phyloP scores from a whole-genome alignment of 2,113 vertebrate genomes.

The Jaculus jaculus region DNA sequence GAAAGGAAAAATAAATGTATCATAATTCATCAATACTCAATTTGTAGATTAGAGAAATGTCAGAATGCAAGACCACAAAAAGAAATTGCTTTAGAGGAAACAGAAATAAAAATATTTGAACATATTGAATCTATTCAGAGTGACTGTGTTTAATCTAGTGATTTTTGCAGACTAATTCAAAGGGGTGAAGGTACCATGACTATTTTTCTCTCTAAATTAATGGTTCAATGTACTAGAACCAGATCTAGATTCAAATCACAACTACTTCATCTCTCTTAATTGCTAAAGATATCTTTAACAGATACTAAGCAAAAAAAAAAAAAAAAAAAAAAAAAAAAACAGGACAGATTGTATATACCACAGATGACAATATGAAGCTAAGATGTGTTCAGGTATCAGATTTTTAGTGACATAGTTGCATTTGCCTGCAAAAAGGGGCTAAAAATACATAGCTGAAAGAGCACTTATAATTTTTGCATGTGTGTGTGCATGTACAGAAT shows the following conservation, averaged over 20 bases:
- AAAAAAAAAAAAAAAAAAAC: background rate
- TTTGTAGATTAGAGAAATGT: slow-evolving; percentile 46
- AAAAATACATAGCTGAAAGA: background rate
- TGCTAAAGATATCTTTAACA: background rate
- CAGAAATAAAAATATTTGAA: background rate
- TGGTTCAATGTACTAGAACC: background rate
- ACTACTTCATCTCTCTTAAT: background rate
- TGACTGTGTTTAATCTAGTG: background rate
- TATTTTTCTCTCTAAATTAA: slow-evolving; percentile 9
- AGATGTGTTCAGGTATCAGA: background rate
- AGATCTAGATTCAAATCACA: slow-evolving; percentile 5
- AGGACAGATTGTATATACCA: background rate
- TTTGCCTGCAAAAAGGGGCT: background rate
- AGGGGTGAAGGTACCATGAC: background rate
- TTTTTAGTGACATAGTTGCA: background rate
- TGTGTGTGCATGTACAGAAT: no score
- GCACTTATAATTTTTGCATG: background rate
- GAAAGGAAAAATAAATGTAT: background rate
- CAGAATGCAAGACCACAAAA: background rate
- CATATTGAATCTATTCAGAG: background rate
- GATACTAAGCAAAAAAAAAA: background rate
- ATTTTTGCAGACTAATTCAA: slow-evolving; percentile 3
- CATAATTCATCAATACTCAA: slow-evolving; percentile 26
- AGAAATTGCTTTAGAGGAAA: background rate
- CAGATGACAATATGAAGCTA: background rate